Evolutionary conservation across 2,113 vertebrate species (phyloP).

Genomic region (Leiothrix lutea): DNA sequence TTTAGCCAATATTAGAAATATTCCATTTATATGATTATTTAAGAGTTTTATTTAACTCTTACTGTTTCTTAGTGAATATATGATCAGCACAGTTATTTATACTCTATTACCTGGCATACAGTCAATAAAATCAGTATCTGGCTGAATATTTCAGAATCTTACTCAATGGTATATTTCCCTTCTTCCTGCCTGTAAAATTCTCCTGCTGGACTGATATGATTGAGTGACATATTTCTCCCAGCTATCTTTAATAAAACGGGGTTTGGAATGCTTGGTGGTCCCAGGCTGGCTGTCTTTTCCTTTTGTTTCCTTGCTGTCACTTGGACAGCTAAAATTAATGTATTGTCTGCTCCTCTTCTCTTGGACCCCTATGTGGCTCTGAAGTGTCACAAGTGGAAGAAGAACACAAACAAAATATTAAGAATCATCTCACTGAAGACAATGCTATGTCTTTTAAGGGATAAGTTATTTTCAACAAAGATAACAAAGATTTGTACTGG

Average conservation of each 20-base stretch:
- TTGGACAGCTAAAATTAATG: background rate
- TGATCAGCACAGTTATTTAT: background rate
- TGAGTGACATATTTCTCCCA: background rate
- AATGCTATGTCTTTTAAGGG: background rate
- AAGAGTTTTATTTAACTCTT: background rate
- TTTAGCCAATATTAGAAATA: background rate
- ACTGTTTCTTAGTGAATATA: background rate
- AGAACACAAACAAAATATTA: background rate
- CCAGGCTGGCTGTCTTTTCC: background rate
- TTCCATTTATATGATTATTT: background rate
- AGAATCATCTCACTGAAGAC: background rate
- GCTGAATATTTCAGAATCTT: background rate
- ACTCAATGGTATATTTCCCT: background rate
- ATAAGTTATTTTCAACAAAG: background rate
- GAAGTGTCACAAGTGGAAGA: background rate
- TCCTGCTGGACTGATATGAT: background rate
- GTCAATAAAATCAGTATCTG: background rate
- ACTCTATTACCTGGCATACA: background rate
- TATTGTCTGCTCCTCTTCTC: background rate
- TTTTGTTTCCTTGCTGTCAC: background rate
- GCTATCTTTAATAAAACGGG: background rate
- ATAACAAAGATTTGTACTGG: background rate
- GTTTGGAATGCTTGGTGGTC: background rate
- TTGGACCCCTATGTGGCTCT: background rate
- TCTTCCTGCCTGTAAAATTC: background rate